Conservation (phyloP, 2,797 vertebrate genomes). For the Mycteria americana region DNA sequence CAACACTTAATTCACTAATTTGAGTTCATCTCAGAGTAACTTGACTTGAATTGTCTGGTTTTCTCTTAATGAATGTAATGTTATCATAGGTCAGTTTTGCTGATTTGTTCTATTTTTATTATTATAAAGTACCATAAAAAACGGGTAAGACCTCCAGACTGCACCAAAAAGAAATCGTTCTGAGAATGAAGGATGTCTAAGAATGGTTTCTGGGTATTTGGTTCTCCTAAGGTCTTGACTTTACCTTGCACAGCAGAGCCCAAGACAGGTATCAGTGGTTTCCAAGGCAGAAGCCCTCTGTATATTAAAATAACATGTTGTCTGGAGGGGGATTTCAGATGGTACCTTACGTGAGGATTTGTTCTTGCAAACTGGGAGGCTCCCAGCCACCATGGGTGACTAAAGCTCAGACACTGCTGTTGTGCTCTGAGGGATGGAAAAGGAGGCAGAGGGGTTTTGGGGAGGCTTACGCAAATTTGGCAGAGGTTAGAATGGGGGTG, state of each 20-base stretch:
- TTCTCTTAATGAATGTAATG: neutral
- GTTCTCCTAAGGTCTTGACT: neutral
- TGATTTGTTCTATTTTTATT: neutral
- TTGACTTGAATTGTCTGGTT: neutral
- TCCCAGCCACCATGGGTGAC: neutral
- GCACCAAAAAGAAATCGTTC: neutral
- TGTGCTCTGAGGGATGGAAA: neutral
- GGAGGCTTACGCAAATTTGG: neutral
- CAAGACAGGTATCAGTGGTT: neutral
- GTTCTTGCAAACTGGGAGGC: neutral
- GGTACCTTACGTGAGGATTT: neutral
- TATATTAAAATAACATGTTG: neutral
- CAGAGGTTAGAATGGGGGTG: neutral
- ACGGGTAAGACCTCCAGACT: neutral
- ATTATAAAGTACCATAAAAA: neutral
- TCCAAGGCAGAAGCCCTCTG: neutral
- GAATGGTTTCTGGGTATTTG: neutral
- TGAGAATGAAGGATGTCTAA: neutral
- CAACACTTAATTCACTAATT: neutral
- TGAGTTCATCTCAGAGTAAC: neutral
- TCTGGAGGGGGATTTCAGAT: neutral
- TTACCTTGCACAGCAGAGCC: neutral
- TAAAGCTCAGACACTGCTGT: neutral
- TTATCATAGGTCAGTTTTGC: neutral
- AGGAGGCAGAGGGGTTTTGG: neutral